A percentile compares a stretch with the other conserved stretches of the same genome.
Evolutionary conservation across 2,888 invertebrate genomes (phyloP).

Genomic region (Apodemia mormo): DNA sequence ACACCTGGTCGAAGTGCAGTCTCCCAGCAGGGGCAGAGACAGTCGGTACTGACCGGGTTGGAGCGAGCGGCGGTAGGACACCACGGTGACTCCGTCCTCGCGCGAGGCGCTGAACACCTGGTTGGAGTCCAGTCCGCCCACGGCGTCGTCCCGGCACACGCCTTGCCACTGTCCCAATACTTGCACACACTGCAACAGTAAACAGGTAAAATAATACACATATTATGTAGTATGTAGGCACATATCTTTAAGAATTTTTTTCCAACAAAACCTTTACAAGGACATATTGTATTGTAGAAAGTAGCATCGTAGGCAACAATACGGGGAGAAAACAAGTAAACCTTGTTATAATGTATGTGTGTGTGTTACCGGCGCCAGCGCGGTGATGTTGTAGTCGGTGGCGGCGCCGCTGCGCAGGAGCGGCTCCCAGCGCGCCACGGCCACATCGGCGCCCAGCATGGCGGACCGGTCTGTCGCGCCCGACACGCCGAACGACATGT

Average conservation of each 20-base stretch:
- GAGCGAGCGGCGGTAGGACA: conserved; percentile 89
- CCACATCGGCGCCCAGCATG: conserved; percentile 94
- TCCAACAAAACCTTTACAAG: too few relatives aligned
- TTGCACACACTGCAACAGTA: conserved; percentile 85
- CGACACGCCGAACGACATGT: conserved; percentile 94
- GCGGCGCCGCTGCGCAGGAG: conserved; percentile 85
- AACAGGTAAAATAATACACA: too few relatives aligned
- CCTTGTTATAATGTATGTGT: too few relatives aligned
- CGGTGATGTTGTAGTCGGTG: conserved; percentile 92
- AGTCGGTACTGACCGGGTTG: conserved; percentile 82
- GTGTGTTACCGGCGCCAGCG: conserved; percentile 85
- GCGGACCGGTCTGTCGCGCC: conserved; percentile 86
- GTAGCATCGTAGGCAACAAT: too few relatives aligned
- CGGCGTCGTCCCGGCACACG: conserved; percentile 91
- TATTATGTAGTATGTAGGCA: too few relatives aligned
- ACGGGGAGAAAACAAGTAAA: too few relatives aligned
- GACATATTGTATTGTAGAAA: too few relatives aligned
- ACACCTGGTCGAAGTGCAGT: too few relatives aligned
- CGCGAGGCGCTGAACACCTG: conserved; percentile 89
- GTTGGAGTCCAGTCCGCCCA: conserved; percentile 91
- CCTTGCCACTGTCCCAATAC: conserved; percentile 93
- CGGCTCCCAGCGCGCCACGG: conserved; percentile 88
- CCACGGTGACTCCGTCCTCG: conserved; percentile 88
- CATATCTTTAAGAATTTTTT: too few relatives aligned
- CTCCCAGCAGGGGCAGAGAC: too few relatives aligned